Conservation (phyloP, 2,797 vertebrate genomes). For the Ataeniobius toweri region DNA sequence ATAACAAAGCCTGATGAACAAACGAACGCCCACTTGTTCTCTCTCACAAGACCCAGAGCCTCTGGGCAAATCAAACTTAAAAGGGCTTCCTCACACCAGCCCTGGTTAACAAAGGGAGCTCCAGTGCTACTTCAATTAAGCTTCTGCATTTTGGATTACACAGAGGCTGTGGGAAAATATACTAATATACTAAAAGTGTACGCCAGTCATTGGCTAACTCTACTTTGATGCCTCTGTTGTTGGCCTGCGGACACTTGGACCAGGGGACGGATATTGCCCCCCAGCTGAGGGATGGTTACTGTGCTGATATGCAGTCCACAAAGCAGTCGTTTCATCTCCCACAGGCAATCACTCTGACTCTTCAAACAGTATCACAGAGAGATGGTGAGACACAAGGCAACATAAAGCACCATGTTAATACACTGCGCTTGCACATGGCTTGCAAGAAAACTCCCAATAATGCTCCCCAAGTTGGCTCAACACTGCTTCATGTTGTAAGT, state of each 20-base stretch:
- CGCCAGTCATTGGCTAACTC: slow-evolving; percentile 34
- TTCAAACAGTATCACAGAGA: slow-evolving; percentile 52
- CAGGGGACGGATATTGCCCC: slow-evolving; percentile 35
- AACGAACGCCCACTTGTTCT: slow-evolving; percentile 67
- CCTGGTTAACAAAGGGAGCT: slow-evolving; percentile 60
- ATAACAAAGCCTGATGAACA: slow-evolving; percentile 68
- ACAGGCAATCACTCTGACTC: slow-evolving; percentile 45
- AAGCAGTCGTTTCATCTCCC: slow-evolving; percentile 51
- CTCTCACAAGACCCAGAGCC: slow-evolving; percentile 65
- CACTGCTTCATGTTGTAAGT: slow-evolving; percentile 42
- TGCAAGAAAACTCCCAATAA: slow-evolving; percentile 51
- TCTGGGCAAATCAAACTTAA: slow-evolving; percentile 63
- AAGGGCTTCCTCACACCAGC: slow-evolving; percentile 59
- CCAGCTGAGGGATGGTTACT: slow-evolving; percentile 39
- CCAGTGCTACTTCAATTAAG: slow-evolving; percentile 60
- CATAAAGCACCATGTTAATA: slow-evolving; percentile 38
- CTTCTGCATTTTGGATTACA: slow-evolving; percentile 55
- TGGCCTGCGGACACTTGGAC: slow-evolving; percentile 44
- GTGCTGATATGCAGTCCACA: slow-evolving; percentile 47
- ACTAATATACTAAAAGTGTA: slow-evolving; percentile 38
- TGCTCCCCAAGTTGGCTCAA: slow-evolving; percentile 60
- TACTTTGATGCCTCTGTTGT: slow-evolving; percentile 54
- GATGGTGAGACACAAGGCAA: slow-evolving; percentile 31
- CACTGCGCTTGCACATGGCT: slow-evolving; percentile 45
- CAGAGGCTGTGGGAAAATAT: slow-evolving; percentile 33